Evolutionary conservation across 1,140 invertebrate species (phyloP), one percentile per base, ranked within the genome.

Genomic region (Antheraea mylitta): DNA sequence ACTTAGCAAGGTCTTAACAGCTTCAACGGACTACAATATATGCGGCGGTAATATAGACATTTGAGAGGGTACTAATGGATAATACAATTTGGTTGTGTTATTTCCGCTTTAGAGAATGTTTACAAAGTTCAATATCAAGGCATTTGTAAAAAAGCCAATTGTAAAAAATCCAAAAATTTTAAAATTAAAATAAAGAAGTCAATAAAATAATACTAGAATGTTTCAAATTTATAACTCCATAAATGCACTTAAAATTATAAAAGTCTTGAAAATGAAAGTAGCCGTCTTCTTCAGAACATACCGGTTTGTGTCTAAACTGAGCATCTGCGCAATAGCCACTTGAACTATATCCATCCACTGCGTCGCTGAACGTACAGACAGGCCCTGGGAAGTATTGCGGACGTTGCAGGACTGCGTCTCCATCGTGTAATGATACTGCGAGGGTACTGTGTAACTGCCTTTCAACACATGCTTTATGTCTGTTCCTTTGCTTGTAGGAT

Each of bases 271-370:
- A 42, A 3, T 42, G 38, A 8, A 53, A 16, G 10, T n/a, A 53
- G 16, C 4, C 1, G 7, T 16, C 1, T 53, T 16, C 1, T 16
- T 19, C 0, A 60, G 22, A 18, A 69, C 66, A 66, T 70, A 90
- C 90, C 79, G 70, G 70, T 93, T 93, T 59, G 81, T 78, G 8
- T 82, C 83, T 19, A 94, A 66, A 36, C 87, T 74, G 0, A 97
- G 83, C 10, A 93, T 85, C 38, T 92, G 83, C 0, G 95, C 93
- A 8, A 97, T 93, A 0, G 93, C 90, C 11, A 92, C 80, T 80
- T 97, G 95, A 0, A 90, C 86, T 0, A 94, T 78, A 76, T 97
- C 95, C 76, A 96, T 94, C 94, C 94, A 97, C 82, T 97, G 96
- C 0, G 93, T 93, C 4, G 93, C 72, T 0, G 93, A 83, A 68